phyloP scores from a whole-genome alignment of 92 coral and sea anemone species.

The Scolanthus callimorphus region DNA sequence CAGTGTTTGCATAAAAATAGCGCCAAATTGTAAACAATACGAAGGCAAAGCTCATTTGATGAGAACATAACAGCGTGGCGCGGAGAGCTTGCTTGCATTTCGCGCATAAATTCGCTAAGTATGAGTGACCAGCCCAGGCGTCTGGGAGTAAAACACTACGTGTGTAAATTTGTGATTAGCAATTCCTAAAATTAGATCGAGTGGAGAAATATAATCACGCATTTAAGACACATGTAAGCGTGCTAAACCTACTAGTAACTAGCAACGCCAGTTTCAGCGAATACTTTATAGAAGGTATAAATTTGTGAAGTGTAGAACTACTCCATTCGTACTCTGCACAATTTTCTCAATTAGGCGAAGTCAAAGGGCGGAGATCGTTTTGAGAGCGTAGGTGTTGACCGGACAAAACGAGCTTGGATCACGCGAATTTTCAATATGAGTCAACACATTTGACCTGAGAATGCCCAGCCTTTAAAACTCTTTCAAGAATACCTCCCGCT shows the following conservation, averaged over 20 bases:
- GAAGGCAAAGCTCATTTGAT: conserved; percentile 18
- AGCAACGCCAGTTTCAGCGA: too few relatives aligned
- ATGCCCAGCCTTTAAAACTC: too few relatives aligned
- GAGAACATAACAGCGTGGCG: conserved; percentile 16
- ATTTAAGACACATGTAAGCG: too few relatives aligned
- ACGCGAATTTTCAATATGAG: too few relatives aligned
- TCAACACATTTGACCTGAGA: too few relatives aligned
- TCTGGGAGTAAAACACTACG: not conserved
- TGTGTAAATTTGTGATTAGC: not conserved
- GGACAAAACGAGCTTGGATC: not conserved
- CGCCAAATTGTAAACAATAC: conserved; percentile 22
- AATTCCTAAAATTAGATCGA: too few relatives aligned
- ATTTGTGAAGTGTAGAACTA: too few relatives aligned
- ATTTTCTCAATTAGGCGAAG: not conserved
- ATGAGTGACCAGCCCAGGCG: not conserved
- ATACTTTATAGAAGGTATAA: too few relatives aligned
- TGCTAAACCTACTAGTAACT: too few relatives aligned
- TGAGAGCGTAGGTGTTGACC: not conserved
- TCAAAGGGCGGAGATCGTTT: not conserved
- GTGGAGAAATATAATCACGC: too few relatives aligned
- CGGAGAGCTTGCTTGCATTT: not conserved
- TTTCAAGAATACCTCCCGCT: too few relatives aligned
- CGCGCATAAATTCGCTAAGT: not conserved
- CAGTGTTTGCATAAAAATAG: conserved; percentile 21
- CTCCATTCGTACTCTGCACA: not conserved